These are phyloP conservation scores for Calephelis nemesis DNA, from an alignment of 1,140 invertebrate species.

Conservation along the genomic window DNA sequence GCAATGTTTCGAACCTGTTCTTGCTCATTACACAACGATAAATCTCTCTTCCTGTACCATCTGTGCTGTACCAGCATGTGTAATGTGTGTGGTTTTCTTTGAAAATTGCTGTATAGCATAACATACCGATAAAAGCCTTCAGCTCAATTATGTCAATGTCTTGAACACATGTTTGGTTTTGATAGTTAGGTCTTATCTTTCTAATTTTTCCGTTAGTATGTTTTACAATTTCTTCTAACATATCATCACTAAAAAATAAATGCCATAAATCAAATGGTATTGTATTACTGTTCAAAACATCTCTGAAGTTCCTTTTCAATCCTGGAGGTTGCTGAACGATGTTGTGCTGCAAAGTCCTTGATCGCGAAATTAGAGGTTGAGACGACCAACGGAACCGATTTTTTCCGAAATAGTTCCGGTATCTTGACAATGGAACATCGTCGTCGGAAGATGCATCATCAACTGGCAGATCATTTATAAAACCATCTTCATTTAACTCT, in stretches of 20 bases:
- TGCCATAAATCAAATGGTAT: conserved; percentile 1
- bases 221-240: conserved; percentile 13
- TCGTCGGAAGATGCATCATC: conserved; percentile 18
- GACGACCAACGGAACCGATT: conserved; percentile 16
- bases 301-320: conserved; percentile 4
- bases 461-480: conserved; percentile 11
- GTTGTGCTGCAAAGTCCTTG: conserved; percentile 7
- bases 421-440: conserved; percentile 17
- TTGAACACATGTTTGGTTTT: conserved; percentile 32
- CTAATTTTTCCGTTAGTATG: conserved; percentile 13
- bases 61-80: conserved; percentile 37
- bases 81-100: conserved; percentile 45
- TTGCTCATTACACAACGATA: conserved; percentile 35
- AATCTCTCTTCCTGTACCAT: conserved; percentile 46
- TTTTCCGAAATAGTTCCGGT: conserved; percentile 15
- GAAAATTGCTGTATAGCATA: conserved; percentile 31
- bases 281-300: conserved; percentile 13
- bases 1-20: conserved; percentile 30
- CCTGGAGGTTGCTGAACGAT: conserved; percentile 9
- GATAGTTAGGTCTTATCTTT: conserved; percentile 20
- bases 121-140: too few relatives aligned
- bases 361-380: neutral
- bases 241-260: conserved; percentile 3
- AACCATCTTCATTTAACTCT: conserved; percentile 21
- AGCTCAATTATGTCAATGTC: conserved; percentile 36